Conservation (phyloP, 2,113 vertebrate genomes). For the Upupa epops region DNA sequence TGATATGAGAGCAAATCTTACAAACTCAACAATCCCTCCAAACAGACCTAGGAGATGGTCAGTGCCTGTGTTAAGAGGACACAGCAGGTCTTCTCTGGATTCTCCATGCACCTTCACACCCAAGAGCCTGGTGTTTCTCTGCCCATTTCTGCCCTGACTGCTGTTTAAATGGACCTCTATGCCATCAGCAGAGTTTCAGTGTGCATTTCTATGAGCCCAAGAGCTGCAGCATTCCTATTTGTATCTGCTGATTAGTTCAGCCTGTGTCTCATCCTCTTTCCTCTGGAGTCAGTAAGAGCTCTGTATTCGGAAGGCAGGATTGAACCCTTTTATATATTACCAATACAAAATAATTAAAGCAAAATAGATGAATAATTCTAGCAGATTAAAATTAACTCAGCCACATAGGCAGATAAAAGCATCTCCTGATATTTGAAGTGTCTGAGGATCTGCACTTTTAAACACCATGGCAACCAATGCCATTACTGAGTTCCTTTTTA, state of each 20-base stretch:
- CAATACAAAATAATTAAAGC: constrained; percentile 59
- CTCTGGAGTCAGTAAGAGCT: neutral
- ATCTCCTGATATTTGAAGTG: constrained; percentile 47
- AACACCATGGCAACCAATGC: constrained; percentile 66
- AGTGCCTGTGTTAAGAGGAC: neutral
- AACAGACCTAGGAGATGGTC: neutral
- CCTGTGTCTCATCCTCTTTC: neutral
- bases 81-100: neutral
- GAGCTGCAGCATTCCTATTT: neutral
- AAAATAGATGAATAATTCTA: constrained; percentile 56
- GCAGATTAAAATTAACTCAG: constrained; percentile 65
- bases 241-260: neutral
- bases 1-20: neutral
- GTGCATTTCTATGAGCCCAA: neutral
- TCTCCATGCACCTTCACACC: neutral
- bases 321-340: neutral
- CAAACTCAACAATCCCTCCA: neutral
- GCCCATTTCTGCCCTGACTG: neutral
- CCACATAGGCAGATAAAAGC: constrained; percentile 63
- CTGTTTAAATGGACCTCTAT: neutral
- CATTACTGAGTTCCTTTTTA: constrained; percentile 45
- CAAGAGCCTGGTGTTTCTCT: neutral
- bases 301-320: neutral
- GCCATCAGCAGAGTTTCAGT: neutral
- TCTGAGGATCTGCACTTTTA: constrained; percentile 48